These are phyloP conservation scores for Hapalemur alaotrensis DNA, from an alignment of 2,797 vertebrate species.

Conservation along the genomic window DNA sequence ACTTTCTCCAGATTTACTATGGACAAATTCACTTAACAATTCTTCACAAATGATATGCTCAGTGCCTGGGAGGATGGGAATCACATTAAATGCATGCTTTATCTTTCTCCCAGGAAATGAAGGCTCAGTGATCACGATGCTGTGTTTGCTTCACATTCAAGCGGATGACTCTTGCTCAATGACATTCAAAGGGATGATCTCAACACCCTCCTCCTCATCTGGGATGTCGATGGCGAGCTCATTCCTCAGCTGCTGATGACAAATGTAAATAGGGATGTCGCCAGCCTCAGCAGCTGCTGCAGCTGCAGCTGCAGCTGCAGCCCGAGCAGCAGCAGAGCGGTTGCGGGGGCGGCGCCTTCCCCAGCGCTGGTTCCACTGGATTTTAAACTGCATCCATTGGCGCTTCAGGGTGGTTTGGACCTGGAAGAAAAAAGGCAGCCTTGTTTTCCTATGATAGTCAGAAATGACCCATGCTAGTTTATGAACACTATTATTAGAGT, in stretches of 20 bases:
- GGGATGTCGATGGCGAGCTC: slow-evolving; percentile 88
- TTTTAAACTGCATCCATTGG: slow-evolving; percentile 94
- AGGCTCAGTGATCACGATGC: slow-evolving; percentile 48
- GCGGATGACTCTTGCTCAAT: slow-evolving; percentile 91
- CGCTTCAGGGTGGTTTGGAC: slow-evolving; percentile 94
- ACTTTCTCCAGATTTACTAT: slow-evolving; percentile 60
- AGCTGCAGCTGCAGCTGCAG: slow-evolving; percentile 8
- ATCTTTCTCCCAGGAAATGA: slow-evolving; percentile 70
- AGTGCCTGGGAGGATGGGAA: slow-evolving; percentile 60
- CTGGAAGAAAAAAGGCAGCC: slow-evolving; percentile 79
- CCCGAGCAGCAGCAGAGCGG: slow-evolving; percentile 94
- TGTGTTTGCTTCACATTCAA: slow-evolving; percentile 78
- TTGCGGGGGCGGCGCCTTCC: slow-evolving; percentile 89
- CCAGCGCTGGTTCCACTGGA: slow-evolving; percentile 92
- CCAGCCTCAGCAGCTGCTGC: not conserved
- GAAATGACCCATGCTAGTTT: not conserved
- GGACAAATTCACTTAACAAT: slow-evolving; percentile 48
- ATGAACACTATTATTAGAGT: not conserved
- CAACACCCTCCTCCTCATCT: slow-evolving; percentile 88
- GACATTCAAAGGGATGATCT: slow-evolving; percentile 90
- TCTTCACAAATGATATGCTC: slow-evolving; percentile 70
- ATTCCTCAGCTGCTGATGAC: slow-evolving; percentile 89
- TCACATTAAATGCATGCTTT: slow-evolving; percentile 45
- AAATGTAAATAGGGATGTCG: slow-evolving; percentile 88
- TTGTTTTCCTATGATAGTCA: not conserved